Base-by-base conservation (phyloP, 2,113 vertebrate genomes). In the Dicentrarchus labrax region DNA sequence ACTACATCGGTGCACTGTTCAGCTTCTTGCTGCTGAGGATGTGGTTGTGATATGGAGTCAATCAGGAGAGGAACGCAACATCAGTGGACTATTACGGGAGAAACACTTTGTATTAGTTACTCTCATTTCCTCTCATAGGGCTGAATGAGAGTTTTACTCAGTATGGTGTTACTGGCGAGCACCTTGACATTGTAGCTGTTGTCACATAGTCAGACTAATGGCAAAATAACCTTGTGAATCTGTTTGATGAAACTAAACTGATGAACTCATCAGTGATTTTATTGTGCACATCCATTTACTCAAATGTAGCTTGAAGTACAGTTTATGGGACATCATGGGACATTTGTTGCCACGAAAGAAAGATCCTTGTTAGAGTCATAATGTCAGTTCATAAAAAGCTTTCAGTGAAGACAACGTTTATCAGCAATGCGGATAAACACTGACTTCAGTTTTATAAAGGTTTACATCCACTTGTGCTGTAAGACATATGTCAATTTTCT, bases 1-100 rank as follows among this genome's bases (percentile, higher is more conserved):
- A 93, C 89, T 94, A 93, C 88, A 64, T 96, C 84, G 94, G 94
- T 88, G 82, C 94, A 54, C 82, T 94, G 84, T 82, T 94, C 86
- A 88, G 92, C 73, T 72, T 95, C 36, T 47, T 94, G 71, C 76
- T 94, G 41, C 62, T 92, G 65, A 91, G 80, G 78, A 75, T 93
- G 72, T 87, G 86, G 82, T 78, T 90, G 85, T 95, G 91, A 94
- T 75, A n/a, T 65, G 30, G 79, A 80, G 45, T 73, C 56, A 51
- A 4, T 60, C 41, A 54, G 59, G 38, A 72, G 67, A 64, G 45
- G 22, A 75, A 48, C 30, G 45, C 16, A 59, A 72, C 51, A 75
- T 50, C 68, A 17, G 39, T 50, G 82, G 76, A 86, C 82, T 84
- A 77, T 53, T 50, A 30, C 4, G 30, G 13, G 60, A 22, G 38